Evolutionary conservation across 2,888 invertebrate genomes (phyloP).

Genomic region (Bellardia pandia): DNA sequence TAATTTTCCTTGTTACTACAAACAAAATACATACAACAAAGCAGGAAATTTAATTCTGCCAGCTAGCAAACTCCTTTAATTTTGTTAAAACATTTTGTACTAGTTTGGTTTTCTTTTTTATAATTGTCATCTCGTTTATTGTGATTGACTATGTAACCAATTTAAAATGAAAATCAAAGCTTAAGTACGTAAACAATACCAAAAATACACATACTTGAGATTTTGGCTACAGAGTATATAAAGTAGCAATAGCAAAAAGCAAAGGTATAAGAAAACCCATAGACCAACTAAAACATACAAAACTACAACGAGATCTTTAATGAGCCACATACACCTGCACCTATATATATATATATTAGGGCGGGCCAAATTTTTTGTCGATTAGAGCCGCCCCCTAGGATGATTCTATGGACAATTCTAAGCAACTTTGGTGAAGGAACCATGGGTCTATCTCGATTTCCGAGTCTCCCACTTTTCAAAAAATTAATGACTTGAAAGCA

Average conservation of each 20-base stretch:
- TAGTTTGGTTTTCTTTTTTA: neutral
- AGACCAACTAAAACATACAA: neutral
- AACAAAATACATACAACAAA: neutral
- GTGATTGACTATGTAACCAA: conserved; percentile 63
- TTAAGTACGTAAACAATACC: conserved; percentile 82
- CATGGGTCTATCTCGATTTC: no score
- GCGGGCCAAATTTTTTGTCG: no score
- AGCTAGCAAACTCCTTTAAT: neutral
- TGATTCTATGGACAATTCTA: no score
- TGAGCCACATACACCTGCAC: neutral
- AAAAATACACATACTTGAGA: conserved; percentile 74
- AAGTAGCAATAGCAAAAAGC: no score
- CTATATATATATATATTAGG: no score
- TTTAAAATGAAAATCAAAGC: conserved; percentile 78
- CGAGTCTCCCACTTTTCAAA: no score
- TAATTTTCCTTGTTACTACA: neutral
- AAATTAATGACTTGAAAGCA: no score
- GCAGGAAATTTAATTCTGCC: neutral
- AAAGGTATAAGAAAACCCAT: conserved; percentile 22
- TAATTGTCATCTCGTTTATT: conserved; percentile 65
- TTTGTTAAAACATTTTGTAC: neutral
- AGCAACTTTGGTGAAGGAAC: no score
- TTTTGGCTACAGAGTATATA: neutral
- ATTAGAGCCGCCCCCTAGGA: no score
- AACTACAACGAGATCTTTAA: neutral